These are phyloP conservation scores for Leptatherina wallacei DNA, from an alignment of 2,797 vertebrate species.

Conservation along the genomic window DNA sequence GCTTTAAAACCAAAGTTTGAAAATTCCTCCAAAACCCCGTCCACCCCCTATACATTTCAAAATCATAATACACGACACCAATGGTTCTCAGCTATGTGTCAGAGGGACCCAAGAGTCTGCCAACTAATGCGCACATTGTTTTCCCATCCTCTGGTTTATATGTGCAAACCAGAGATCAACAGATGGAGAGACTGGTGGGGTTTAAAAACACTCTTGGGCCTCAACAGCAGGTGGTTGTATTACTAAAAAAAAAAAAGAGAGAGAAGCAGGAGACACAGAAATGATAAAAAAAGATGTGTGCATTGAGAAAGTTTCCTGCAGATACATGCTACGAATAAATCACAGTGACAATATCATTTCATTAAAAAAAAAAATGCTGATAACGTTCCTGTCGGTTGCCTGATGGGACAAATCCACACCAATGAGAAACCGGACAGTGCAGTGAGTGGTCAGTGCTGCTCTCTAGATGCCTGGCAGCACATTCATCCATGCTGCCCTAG, in stretches of 20 bases:
- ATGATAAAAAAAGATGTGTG: constrained; percentile 17
- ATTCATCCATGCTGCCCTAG: constrained; percentile 54
- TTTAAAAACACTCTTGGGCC: constrained; percentile 31
- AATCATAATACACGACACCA: constrained; percentile 48
- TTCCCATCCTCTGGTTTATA: constrained; percentile 30
- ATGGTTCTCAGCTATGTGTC: constrained; percentile 53
- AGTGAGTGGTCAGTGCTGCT: constrained; percentile 54
- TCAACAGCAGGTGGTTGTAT: constrained; percentile 44
- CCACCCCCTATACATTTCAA: constrained; percentile 40
- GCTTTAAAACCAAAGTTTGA: constrained; percentile 43
- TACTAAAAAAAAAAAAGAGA: constrained; percentile 29
- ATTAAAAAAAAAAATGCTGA: constrained; percentile 56
- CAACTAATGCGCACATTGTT: constrained; percentile 2
- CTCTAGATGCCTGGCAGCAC: constrained; percentile 57
- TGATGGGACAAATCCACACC: constrained; percentile 61
- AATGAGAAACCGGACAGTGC: constrained; percentile 60
- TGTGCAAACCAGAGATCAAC: constrained; percentile 47
- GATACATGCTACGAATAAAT: constrained; percentile 80
- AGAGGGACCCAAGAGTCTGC: constrained; percentile 38
- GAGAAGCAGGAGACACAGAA: constrained; percentile 34
- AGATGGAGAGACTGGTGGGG: not conserved
- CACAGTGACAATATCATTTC: constrained; percentile 81
- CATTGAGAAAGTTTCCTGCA: constrained; percentile 63
- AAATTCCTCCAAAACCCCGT: constrained; percentile 40
- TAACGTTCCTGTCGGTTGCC: constrained; percentile 51